Evolutionary conservation across 2,888 invertebrate genomes (phyloP), one percentile per base, ranked within the genome.

Genomic region (Rapana venosa): DNA sequence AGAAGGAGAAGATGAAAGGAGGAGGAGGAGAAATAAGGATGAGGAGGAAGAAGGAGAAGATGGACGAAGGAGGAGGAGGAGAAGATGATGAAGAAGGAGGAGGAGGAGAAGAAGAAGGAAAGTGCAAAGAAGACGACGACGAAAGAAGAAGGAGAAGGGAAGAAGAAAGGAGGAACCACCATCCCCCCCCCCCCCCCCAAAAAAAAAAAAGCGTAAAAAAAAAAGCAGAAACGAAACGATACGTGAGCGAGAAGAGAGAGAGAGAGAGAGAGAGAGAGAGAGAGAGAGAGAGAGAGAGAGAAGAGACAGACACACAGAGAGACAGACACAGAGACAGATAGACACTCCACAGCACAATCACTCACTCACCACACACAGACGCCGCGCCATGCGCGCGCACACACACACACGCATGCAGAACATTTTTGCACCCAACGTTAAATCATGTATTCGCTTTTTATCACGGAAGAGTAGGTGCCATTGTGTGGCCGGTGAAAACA

Each of bases 31-130:
- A n/a, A n/a, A n/a, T n/a, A n/a, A n/a, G n/a, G n/a, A n/a, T n/a
- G 83, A 85, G 77, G 35, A 47, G 56, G 89, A 87, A 30, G 56
- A 66, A 32, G 32, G 66, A 74, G 66, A 58, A 74, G 66, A 89
- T 47, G 36, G 77, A 77, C 58, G 77, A 66, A 30, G n/a, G 13
- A 26, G 32, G 77, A 30, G 17, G 32, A 32, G 32, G 13, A 32
- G 32, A 32, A 32, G 32, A 32, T 79, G 30, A 32, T 22, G 77
- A 26, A 88, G 47, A 20, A 61, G 86, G 30, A 35, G 32, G 85
- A 32, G 74, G n/a, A 74, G 36, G 85, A 66, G 22, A 32, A 32
- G 61, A 79, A 32, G 61, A 35, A 22, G 36, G 56, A 36, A n/a
- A n/a, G n/a, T n/a, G n/a, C n/a, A n/a, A n/a, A n/a, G n/a, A n/a